These are phyloP conservation scores for Hemiscyllium ocellatum DNA, from an alignment of 2,113 vertebrate genomes.

Conservation along the genomic window DNA sequence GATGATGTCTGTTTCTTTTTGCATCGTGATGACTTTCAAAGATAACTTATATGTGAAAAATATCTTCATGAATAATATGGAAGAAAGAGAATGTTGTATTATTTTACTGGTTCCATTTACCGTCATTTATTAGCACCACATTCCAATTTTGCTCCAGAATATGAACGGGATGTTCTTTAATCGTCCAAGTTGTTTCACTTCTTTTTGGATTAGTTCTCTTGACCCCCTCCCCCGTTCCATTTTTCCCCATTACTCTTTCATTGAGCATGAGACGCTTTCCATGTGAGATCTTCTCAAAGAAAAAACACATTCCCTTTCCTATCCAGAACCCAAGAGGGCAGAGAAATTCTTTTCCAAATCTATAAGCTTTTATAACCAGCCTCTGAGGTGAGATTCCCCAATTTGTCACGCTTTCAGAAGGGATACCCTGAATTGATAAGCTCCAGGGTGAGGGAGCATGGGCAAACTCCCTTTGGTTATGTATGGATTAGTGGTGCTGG, in stretches of 20 bases:
- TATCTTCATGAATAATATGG: conserved; percentile 61
- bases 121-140: conserved; percentile 39
- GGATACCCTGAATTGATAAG: no score
- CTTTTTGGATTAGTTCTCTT: not conserved
- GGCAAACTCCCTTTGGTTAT: no score
- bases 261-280: not conserved
- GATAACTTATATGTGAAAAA: conserved; percentile 80
- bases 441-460: no score
- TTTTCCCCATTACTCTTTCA: not conserved
- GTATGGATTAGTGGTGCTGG: no score
- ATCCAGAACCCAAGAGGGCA: not conserved
- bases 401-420: no score
- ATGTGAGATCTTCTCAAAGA: not conserved
- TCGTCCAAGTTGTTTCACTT: not conserved
- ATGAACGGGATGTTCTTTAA: not conserved
- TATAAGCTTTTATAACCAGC: not conserved
- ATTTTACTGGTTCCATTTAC: conserved; percentile 46
- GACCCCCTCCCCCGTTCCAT: not conserved
- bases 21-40: conserved; percentile 81
- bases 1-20: conserved; percentile 71
- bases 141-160: conserved; percentile 15
- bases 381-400: no score
- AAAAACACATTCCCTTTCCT: not conserved
- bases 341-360: not conserved
- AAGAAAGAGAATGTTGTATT: conserved; percentile 61